phyloP scores from a whole-genome alignment of 2,113 vertebrate species.

The Todiramphus saurophagus region DNA sequence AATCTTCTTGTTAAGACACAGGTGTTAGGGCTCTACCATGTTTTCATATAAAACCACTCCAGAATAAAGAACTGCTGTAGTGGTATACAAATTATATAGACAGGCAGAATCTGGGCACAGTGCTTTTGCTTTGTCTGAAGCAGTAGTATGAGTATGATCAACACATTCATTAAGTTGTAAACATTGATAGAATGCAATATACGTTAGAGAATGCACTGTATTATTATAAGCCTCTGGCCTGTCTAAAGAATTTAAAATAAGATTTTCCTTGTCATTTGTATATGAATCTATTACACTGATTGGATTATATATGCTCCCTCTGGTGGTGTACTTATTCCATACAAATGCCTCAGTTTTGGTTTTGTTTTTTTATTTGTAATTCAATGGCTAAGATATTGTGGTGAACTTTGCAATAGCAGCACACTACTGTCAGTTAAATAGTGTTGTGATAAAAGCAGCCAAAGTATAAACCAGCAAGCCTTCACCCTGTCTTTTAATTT shows the following conservation, averaged over 20 bases:
- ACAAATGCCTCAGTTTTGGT: background rate
- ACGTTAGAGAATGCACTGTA: background rate
- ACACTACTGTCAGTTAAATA: background rate
- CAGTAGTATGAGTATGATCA: background rate
- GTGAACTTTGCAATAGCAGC: background rate
- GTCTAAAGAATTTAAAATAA: background rate
- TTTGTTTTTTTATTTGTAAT: background rate
- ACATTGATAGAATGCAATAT: background rate
- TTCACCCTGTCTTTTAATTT: background rate
- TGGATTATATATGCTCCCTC: conserved; percentile 46
- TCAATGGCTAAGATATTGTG: background rate
- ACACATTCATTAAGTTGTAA: background rate
- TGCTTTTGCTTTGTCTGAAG: background rate
- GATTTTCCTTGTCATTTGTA: background rate
- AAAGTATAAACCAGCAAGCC: background rate
- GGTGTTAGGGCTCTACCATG: background rate
- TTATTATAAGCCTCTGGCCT: background rate
- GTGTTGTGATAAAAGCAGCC: background rate
- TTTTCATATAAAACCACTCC: background rate
- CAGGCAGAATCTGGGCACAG: background rate
- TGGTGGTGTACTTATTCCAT: conserved; percentile 35
- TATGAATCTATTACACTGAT: background rate
- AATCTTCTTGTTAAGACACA: background rate
- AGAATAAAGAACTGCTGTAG: background rate
- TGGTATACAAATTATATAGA: background rate